Percentiles rank a stretch among this genome's conserved stretches.
phyloP scores from a whole-genome alignment of 2,888 invertebrate genomes.

The Conops quadrifasciatus region DNA sequence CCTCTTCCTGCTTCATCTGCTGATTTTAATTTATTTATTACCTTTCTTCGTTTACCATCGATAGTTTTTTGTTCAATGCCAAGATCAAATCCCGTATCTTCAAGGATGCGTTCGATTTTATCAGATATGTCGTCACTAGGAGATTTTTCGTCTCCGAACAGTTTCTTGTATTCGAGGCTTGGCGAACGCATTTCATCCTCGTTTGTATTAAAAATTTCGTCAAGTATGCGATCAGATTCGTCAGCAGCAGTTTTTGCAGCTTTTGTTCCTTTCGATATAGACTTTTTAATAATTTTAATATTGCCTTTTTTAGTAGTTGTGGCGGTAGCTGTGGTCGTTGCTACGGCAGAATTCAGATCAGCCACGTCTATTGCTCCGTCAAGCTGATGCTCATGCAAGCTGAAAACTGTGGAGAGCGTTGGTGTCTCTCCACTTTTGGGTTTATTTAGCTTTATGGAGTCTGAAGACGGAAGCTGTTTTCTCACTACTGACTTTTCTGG shows the following conservation, averaged over 20 bases:
- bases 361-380: conserved; percentile 62
- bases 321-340: conserved; percentile 43
- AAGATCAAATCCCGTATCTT: conserved; percentile 59
- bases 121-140: conserved; percentile 63
- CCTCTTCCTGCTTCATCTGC: conserved; percentile 57
- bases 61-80: conserved; percentile 46
- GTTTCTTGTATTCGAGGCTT: conserved; percentile 60
- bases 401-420: conserved; percentile 50
- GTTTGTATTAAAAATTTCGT: conserved; percentile 56
- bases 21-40: conserved; percentile 49
- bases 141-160: conserved; percentile 63
- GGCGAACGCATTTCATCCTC: conserved; percentile 57
- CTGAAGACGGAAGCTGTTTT: background rate
- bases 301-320: conserved; percentile 53
- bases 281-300: conserved; percentile 58
- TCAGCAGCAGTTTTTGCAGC: conserved; percentile 48
- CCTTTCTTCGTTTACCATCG: conserved; percentile 51
- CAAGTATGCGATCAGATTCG: conserved; percentile 59
- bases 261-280: conserved; percentile 58
- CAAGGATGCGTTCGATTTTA: conserved; percentile 60
- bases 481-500: background rate
- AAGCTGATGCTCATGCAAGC: conserved; percentile 61
- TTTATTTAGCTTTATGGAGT: background rate
- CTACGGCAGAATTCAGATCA: conserved; percentile 50
- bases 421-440: conserved; percentile 42